Evolutionary conservation across 1,140 invertebrate genomes (phyloP).

Genomic region (Drosophila biarmipes): DNA sequence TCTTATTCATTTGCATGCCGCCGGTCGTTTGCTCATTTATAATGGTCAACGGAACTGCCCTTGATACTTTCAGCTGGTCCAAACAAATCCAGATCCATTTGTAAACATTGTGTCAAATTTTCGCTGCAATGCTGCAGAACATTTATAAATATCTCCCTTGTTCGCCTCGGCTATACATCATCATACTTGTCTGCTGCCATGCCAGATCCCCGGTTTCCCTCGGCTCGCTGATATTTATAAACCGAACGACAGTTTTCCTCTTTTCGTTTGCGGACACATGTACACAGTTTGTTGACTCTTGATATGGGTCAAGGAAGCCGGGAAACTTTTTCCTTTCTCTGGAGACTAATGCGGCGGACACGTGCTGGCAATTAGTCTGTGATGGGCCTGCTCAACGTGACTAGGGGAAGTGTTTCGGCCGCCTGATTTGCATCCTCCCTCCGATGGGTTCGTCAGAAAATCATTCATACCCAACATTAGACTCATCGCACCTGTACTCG

Average conservation of each 20-base stretch:
- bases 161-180: slow-evolving; percentile 37
- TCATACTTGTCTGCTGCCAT: slow-evolving; percentile 16
- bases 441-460: slow-evolving; percentile 18
- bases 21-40: slow-evolving; percentile 53
- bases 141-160: slow-evolving; percentile 53
- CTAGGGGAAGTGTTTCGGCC: slow-evolving; percentile 32
- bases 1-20: slow-evolving; percentile 52
- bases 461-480: slow-evolving; percentile 43
- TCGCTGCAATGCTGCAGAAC: slow-evolving; percentile 55
- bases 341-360: slow-evolving; percentile 41
- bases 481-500: slow-evolving; percentile 25
- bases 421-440: slow-evolving; percentile 10
- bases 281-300: slow-evolving; percentile 54
- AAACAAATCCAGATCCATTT: slow-evolving; percentile 56
- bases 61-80: slow-evolving; percentile 29
- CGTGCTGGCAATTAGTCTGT: slow-evolving; percentile 56
- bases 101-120: slow-evolving; percentile 62
- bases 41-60: slow-evolving; percentile 43
- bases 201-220: neutral
- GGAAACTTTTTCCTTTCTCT: slow-evolving; percentile 16
- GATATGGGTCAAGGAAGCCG: slow-evolving; percentile 42
- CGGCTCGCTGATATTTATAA: slow-evolving; percentile 41
- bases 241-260: slow-evolving; percentile 37
- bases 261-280: slow-evolving; percentile 27
- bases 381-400: slow-evolving; percentile 20